Base-by-base conservation (phyloP, 2,113 vertebrate species). In the Nesoenas mayeri region DNA sequence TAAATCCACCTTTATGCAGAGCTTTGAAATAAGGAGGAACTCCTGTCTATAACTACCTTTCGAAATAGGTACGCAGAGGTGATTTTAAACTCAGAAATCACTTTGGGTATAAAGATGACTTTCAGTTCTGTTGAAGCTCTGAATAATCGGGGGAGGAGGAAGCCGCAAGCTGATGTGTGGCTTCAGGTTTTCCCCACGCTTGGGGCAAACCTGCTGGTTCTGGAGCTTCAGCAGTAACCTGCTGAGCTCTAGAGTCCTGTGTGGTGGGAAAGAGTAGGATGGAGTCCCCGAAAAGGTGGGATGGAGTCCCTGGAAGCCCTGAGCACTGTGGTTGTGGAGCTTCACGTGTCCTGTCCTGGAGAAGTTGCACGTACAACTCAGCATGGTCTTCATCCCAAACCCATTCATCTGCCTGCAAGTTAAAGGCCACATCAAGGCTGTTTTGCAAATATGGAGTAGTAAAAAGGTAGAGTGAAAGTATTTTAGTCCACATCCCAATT, bases 121-220 rank as follows among this genome's bases (percentile, higher is more conserved):
- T 50, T 50, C 47, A 47, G 54, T 67, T 86, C 40, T 72, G n/a
- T 38, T 56, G 66, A 83, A 78, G 44, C 22, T 54, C 60, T 51
- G 54, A 78, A 21, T 60, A 48, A 47, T 16, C 6, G 25, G 16
- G 14, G 65, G 14, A 86, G 15, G 42, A 60, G 42, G 32, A 36
- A 60, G 25, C 57, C 2, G 1, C 3, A 1, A 60, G 53, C 53
- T 40, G 22, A 47, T 60, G 24, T 0, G 0, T 85, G 60, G 20
- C 53, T 71, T 34, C 0, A 8, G 44, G 12, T 58, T 78, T 66
- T 83, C 44, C 28, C 24, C 3, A 0, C 48, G 17, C 53, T 50
- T 48, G 36, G 42, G n/a, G 12, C 29, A 85, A 20, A 51, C 26
- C 34, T 89, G n/a, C 50, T 77, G 5, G 29, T 78, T 77, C 53